Conservation (phyloP, 2,888 invertebrate genomes). For the Ormyrus nitidulus region DNA sequence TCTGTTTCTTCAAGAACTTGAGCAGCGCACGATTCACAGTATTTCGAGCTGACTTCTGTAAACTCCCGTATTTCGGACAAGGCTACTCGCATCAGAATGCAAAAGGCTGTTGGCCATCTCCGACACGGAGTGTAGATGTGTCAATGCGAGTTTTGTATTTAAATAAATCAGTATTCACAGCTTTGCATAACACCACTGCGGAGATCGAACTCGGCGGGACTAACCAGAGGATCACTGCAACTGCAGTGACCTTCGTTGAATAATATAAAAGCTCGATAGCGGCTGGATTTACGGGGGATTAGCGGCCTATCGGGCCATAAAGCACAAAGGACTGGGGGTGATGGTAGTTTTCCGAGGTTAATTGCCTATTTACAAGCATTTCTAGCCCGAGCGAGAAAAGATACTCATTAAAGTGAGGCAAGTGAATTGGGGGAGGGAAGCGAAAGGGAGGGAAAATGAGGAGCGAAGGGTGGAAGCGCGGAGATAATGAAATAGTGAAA, state of each 20-base stretch:
- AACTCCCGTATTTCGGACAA: no score
- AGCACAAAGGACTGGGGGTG: slow-evolving; percentile 55
- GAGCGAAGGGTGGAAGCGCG: background rate
- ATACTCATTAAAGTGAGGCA: background rate
- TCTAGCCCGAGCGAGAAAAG: slow-evolving; percentile 2
- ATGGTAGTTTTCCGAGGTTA: slow-evolving; percentile 63
- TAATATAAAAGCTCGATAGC: slow-evolving; percentile 62
- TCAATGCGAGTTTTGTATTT: slow-evolving; percentile 37
- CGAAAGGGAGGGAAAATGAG: background rate
- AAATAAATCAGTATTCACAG: slow-evolving; percentile 66
- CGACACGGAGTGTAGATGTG: no score
- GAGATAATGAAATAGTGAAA: background rate
- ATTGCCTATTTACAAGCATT: slow-evolving; percentile 66
- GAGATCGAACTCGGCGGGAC: no score
- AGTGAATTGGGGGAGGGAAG: background rate
- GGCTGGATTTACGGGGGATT: slow-evolving; percentile 63
- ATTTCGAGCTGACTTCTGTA: no score
- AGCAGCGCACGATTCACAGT: no score
- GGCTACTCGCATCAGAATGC: no score
- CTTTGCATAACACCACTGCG: no score
- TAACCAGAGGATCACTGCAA: background rate
- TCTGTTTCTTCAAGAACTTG: no score
- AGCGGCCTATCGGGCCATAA: slow-evolving; percentile 60
- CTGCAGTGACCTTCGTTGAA: slow-evolving; percentile 57
- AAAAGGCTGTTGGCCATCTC: no score